A percentile compares a stretch with the other conserved stretches of the same genome.
phyloP scores from a whole-genome alignment of 2,113 vertebrate species.

The Carassius gibelio region DNA sequence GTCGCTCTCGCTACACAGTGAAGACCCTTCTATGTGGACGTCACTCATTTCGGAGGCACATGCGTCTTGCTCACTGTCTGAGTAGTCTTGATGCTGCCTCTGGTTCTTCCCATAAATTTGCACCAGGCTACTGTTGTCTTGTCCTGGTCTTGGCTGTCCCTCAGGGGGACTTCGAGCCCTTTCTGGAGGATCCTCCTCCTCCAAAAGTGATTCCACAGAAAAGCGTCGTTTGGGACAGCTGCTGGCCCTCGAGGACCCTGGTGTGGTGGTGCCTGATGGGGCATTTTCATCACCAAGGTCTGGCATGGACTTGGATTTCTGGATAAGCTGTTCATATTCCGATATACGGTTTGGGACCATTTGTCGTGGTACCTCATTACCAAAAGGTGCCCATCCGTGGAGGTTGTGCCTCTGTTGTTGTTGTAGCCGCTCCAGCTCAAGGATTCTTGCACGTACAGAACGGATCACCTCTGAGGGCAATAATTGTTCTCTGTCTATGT shows the following conservation, averaged over 20 bases:
- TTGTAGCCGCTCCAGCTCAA: constrained; percentile 80
- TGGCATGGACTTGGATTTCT: constrained; percentile 89
- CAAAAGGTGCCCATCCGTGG: constrained; percentile 65
- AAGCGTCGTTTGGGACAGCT: constrained; percentile 84
- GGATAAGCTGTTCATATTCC: constrained; percentile 85
- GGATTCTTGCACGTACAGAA: constrained; percentile 82
- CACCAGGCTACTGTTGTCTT: constrained; percentile 54
- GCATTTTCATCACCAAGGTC: constrained; percentile 83
- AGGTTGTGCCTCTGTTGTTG: constrained; percentile 68
- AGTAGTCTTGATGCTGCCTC: constrained; percentile 85
- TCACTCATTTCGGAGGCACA: constrained; percentile 80
- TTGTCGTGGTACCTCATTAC: constrained; percentile 82
- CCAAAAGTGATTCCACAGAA: constrained; percentile 84
- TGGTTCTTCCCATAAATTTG: constrained; percentile 75
- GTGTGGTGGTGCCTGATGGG: constrained; percentile 79
- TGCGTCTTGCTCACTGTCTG: constrained; percentile 92
- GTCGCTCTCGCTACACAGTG: constrained; percentile 96
- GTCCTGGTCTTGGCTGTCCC: constrained; percentile 64
- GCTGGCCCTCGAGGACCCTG: constrained; percentile 83
- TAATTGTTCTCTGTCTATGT: constrained; percentile 84
- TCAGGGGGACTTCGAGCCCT: constrained; percentile 73
- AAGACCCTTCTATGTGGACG: constrained; percentile 87
- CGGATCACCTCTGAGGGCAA: constrained; percentile 83
- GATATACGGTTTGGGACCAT: constrained; percentile 87
- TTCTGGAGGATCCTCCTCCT: constrained; percentile 80